A percentile compares a stretch with the other conserved stretches of the same genome.
phyloP scores from a whole-genome alignment of 1,140 invertebrate species.

The Drosophila lacteicornis region DNA sequence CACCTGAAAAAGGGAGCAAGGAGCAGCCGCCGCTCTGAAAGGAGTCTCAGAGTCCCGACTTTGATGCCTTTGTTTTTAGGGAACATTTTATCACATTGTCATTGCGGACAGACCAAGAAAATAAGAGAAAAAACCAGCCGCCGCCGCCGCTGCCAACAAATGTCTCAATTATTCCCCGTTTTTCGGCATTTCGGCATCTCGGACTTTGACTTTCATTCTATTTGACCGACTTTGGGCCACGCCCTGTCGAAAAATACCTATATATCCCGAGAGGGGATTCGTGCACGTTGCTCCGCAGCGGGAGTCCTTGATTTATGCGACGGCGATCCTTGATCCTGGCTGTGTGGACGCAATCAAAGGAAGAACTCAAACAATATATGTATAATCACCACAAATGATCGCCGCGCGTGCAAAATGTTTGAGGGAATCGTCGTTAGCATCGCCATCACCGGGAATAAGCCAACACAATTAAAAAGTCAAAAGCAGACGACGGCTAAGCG shows the following conservation, averaged over 20 bases:
- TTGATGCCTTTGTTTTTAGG: slow-evolving; percentile 69
- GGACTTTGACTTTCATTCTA: slow-evolving; percentile 38
- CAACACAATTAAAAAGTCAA: slow-evolving; percentile 34
- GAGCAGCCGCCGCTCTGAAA: slow-evolving; percentile 24
- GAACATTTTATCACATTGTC: slow-evolving; percentile 74
- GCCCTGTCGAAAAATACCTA: slow-evolving; percentile 30
- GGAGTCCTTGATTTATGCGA: slow-evolving; percentile 77
- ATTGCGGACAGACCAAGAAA: slow-evolving; percentile 59
- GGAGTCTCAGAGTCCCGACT: slow-evolving; percentile 52
- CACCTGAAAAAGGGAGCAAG: slow-evolving; percentile 68
- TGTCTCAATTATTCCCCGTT: slow-evolving; percentile 67
- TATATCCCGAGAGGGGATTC: slow-evolving; percentile 29
- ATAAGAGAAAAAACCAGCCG: slow-evolving; percentile 34
- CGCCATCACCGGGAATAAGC: slow-evolving; percentile 18
- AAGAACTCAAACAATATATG: slow-evolving; percentile 31
- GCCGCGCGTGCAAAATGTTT: slow-evolving; percentile 75
- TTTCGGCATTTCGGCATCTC: slow-evolving; percentile 22
- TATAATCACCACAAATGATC: slow-evolving; percentile 67
- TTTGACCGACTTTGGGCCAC: slow-evolving; percentile 45
- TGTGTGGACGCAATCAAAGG: slow-evolving; percentile 64
- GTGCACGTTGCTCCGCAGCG: slow-evolving; percentile 65
- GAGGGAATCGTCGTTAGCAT: slow-evolving; percentile 44
- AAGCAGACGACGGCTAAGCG: slow-evolving; percentile 52
- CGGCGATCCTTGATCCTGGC: slow-evolving; percentile 72
- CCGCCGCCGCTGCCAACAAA: slow-evolving; percentile 46